Conservation (phyloP, 2,888 invertebrate species). For the Lordiphosa fenestrarum region DNA sequence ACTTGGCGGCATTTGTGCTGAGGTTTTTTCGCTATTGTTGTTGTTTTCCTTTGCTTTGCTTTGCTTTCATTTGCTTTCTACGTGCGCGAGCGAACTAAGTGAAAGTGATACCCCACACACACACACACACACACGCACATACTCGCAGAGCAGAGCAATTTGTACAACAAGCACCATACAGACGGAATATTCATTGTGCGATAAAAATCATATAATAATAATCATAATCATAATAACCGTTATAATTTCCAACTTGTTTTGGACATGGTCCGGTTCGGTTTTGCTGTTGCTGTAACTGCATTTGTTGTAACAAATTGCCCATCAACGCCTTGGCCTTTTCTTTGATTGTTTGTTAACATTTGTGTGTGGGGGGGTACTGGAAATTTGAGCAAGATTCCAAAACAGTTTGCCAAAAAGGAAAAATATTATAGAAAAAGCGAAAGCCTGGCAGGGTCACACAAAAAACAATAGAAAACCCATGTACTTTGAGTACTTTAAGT, state of each 20-base stretch:
- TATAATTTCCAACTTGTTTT: conserved; percentile 41
- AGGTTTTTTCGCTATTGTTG: conserved; percentile 18
- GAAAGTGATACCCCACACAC: conserved; percentile 60
- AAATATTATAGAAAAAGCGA: conserved; percentile 16
- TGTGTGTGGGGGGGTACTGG: conserved; percentile 9
- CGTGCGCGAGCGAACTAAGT: conserved; percentile 62
- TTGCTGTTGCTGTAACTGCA: conserved; percentile 21
- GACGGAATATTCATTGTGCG: conserved; percentile 34
- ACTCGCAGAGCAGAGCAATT: conserved; percentile 49
- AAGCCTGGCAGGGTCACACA: no score
- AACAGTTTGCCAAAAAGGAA: conserved; percentile 4
- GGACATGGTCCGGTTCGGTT: conserved; percentile 34
- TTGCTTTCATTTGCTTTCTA: conserved; percentile 71
- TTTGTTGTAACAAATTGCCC: conserved; percentile 57
- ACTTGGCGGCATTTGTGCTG: conserved; percentile 10
- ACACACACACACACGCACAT: conserved; percentile 14
- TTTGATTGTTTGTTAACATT: conserved; percentile 23
- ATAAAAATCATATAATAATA: conserved; percentile 49
- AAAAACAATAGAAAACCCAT: not conserved
- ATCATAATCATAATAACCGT: conserved; percentile 51
- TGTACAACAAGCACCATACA: conserved; percentile 45
- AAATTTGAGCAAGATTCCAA: not conserved
- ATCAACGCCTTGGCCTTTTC: conserved; percentile 53
- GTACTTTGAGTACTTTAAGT: no score
- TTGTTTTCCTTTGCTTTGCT: conserved; percentile 42